Base-by-base conservation (phyloP, 2,888 invertebrate genomes). In the Folsomia manolachei region DNA sequence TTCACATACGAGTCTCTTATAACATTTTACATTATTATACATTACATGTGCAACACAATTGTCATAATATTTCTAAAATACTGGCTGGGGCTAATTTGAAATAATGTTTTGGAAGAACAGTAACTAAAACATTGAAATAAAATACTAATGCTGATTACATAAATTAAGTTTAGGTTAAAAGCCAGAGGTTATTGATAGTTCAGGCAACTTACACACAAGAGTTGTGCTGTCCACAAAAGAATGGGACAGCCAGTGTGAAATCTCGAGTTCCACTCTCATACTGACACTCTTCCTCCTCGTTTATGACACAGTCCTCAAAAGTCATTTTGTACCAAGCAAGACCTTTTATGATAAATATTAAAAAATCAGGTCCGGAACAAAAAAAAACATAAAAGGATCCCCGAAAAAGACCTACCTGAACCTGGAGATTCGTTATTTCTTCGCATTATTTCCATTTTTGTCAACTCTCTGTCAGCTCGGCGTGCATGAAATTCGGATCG, bases 181-280 rank as follows among this genome's bases (percentile, higher is more conserved):
- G n/a, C n/a, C n/a, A n/a, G n/a, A n/a, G n/a, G n/a, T n/a, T n/a
- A n/a, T n/a, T n/a, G n/a, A n/a, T n/a, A n/a, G 14, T 39, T 39
- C 4, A 39, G 26, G 4, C 7, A 81, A 85, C 87, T 86, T 84
- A 89, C 88, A 84, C 84, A 83, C 89, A 89, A 73, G 86, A 83
- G 24, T 83, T 81, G 80, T 88, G 85, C 73, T 89, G 88, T 23
- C 89, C 89, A 80, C 89, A 89, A 82, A 89, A 89, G 82, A 88
- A 88, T 0, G 89, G 87, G 76, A 89, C 86, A 9, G 86, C 83
- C 56, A 87, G 83, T 73, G 86, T 86, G 78, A 87, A 85, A 39
- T 82, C 80, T 25, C 82, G 78, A 24, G 72, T 74, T 21, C 84
- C 85, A 70, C 82, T 81, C 25, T 81, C 77, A 78, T 83, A 84